Base-by-base conservation (phyloP, 2,113 vertebrate species). In the Falco punctatus region DNA sequence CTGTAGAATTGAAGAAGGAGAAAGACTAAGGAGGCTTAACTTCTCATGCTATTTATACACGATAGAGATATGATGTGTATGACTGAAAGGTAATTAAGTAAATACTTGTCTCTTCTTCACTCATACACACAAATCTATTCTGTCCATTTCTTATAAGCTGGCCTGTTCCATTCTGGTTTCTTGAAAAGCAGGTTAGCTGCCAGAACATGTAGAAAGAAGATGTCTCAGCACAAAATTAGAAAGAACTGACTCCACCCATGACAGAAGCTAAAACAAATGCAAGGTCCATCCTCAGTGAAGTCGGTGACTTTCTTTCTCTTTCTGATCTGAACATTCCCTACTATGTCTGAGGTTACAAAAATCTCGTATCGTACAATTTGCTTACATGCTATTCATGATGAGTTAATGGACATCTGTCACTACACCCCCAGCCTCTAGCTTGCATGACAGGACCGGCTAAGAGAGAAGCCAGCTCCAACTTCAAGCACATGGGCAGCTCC, bases 1-100 rank as follows among this genome's bases (percentile, higher is more conserved):
- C 65, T 84, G 83, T 0, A 80, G 35, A 94, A 55, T 0, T 80
- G 81, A 75, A 86, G 79, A 28, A 88, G 80, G 26, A 94, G 81
- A 58, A 89, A 58, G 65, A 54, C 66, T 64, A 42, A 64, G 75
- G 51, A 48, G 71, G 78, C 86, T 96, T 95, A 97, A 94, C 91
- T 94, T 86, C 70, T 91, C 81, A 85, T 54, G 54, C 78, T 94
- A 12, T 94, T 95, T 89, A 92, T 81, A 94, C 64, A 96, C 0
- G 22, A 79, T 11, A 58, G 62, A 80, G 84, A 73, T 65, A 49
- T 5, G 49, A 23, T 66, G 78, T 62, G 54, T 35, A 8, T 20
- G 72, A 77, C 38, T 88, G 81, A n/a, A 87, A 93, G 44, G 73
- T 69, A 95, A 91, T 58, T 90, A 49, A 84, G 79, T 40, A 66